A percentile compares a stretch with the other conserved stretches of the same genome.
These are phyloP conservation scores for Maniola hyperantus DNA, from an alignment of 2,888 invertebrate species.

Conservation along the genomic window DNA sequence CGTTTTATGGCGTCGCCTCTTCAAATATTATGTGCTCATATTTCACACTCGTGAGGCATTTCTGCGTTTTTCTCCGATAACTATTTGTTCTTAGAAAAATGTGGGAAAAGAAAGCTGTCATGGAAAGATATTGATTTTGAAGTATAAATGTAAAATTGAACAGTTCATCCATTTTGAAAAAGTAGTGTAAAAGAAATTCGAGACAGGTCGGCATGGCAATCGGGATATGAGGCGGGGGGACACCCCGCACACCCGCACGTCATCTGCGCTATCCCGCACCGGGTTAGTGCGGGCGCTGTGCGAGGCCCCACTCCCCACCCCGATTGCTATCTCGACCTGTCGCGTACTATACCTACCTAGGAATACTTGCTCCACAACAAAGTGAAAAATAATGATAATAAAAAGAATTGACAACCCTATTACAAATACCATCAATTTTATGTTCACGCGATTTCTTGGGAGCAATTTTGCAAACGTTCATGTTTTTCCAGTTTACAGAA, in stretches of 20 bases:
- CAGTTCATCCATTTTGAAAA: no score
- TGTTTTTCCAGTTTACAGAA: constrained; percentile 16
- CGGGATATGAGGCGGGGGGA: no score
- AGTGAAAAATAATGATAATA: not conserved
- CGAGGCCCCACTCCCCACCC: no score
- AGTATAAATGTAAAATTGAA: not conserved
- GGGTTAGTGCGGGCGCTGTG: no score
- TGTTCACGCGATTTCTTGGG: constrained; percentile 14
- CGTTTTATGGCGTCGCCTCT: constrained; percentile 14
- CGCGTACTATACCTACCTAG: no score
- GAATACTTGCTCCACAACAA: no score
- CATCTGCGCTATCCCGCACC: no score
- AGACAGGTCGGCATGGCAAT: no score
- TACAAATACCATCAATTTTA: not conserved
- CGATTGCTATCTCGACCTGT: no score
- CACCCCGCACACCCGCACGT: no score
- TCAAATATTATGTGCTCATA: constrained; percentile 12
- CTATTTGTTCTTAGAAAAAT: constrained; percentile 1
- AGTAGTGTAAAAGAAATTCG: no score
- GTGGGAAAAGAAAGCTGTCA: not conserved
- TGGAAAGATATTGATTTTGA: not conserved
- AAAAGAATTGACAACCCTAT: not conserved
- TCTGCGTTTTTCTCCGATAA: not conserved
- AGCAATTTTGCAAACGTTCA: constrained; percentile 14
- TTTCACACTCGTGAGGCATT: constrained; percentile 6